Evolutionary conservation across 1,140 invertebrate species (phyloP), one percentile per base, ranked within the genome.

Genomic region (Drosophila micromelanica): DNA sequence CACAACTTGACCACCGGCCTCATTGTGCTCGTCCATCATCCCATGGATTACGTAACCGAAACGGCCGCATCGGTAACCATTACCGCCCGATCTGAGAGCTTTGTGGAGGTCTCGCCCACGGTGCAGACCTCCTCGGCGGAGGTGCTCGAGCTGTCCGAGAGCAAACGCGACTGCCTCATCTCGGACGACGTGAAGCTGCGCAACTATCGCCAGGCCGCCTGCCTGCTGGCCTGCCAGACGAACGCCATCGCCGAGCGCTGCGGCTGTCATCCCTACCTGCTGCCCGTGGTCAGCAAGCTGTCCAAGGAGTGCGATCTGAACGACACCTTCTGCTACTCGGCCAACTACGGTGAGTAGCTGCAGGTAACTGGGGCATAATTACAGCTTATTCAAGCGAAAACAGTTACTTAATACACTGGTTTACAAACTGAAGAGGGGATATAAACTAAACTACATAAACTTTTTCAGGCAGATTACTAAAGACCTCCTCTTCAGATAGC

Each of bases 41-140:
- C 91, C 0, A 91, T 90, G 79, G 91, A 92, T 51, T 92, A 85
- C 51, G 78, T 87, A 1, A 91, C 91, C 8, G 91, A 92, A 35
- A 71, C 86, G 11, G 76, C 89, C 13, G 63, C 91, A 1, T 89
- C 89, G 5, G 91, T 92, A 0, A 92, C 91, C 4, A 91, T 92
- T 13, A 92, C 85, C 0, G 77, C 91, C 12, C 64, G 81, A 9
- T 91, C 85, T 0, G 91, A 92, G 32, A 91, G 89, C 71, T 92
- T 92, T 68, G 85, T 92, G 12, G 91, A 91, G 46, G 81, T 92
- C 1, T 90, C 79, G 9, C 91, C 91, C 27, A 91, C 89, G 0
- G 91, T 91, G 8, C 91, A 90, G 40, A 89, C 81, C 13, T 90
- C 89, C 0, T 89, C 91, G 6, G 59, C 20, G 1, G 91, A 92